These are phyloP conservation scores for Fragum whitleyi DNA, from an alignment of 2,888 invertebrate genomes.

Conservation along the genomic window DNA sequence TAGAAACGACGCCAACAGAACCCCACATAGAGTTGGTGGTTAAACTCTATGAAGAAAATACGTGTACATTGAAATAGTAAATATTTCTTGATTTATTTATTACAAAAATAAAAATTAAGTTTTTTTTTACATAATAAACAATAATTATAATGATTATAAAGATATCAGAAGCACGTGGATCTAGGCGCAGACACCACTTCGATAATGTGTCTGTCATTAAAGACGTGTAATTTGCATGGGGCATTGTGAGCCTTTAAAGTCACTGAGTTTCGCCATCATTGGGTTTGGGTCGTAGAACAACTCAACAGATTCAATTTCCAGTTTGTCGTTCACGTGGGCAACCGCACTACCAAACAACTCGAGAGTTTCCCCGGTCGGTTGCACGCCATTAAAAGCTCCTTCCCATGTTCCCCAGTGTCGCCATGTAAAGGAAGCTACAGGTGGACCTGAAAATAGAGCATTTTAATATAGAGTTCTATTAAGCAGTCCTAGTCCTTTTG, in stretches of 20 bases:
- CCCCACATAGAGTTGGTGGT: too few species aligned
- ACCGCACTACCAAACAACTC: conserved; percentile 67
- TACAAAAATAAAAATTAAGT: too few species aligned
- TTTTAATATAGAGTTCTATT: not conserved
- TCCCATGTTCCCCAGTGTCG: conserved; percentile 79
- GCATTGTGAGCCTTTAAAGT: conserved; percentile 21
- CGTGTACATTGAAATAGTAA: too few species aligned
- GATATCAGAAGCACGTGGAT: too few species aligned
- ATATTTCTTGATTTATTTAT: too few species aligned
- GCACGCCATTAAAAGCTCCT: conserved; percentile 62
- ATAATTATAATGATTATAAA: too few species aligned
- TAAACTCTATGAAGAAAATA: too few species aligned
- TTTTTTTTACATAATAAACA: too few species aligned
- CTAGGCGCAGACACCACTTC: too few species aligned
- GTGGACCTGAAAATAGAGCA: conserved; percentile 77
- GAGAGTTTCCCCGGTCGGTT: conserved; percentile 64
- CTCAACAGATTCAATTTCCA: conserved; percentile 66
- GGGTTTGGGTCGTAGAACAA: conserved; percentile 69
- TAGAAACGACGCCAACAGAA: too few species aligned
- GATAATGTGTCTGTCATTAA: too few species aligned
- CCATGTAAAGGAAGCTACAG: conserved; percentile 79
- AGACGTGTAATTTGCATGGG: not conserved
- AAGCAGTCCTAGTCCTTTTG: too few species aligned
- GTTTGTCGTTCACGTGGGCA: conserved; percentile 56
- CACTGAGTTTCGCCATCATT: conserved; percentile 54